Conservation (phyloP, 2,797 vertebrate genomes). For the Denticeps clupeoides region DNA sequence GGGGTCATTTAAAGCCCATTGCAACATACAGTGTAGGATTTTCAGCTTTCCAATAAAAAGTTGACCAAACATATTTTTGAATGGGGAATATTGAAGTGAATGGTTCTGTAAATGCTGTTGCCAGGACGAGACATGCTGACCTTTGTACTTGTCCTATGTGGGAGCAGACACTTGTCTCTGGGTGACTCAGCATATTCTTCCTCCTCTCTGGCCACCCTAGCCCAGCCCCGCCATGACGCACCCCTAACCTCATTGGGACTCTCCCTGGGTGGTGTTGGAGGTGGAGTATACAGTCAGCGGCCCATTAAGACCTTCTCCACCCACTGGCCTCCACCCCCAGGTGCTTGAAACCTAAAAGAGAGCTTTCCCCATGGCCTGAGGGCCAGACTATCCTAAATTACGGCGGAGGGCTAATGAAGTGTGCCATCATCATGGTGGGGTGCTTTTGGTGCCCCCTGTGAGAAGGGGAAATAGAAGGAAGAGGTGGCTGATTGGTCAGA, state of each 20-base stretch:
- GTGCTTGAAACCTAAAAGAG: constrained; percentile 39
- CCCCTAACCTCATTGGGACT: not conserved
- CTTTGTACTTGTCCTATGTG: too few species aligned
- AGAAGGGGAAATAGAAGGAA: constrained; percentile 66
- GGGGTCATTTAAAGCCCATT: too few species aligned
- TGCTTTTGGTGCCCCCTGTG: constrained; percentile 57
- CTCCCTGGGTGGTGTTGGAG: not conserved
- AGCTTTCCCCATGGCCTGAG: constrained; percentile 47
- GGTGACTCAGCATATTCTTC: too few species aligned
- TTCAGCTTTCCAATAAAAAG: too few species aligned
- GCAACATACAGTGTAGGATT: too few species aligned
- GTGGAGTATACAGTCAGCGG: constrained; percentile 39
- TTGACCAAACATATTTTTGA: too few species aligned
- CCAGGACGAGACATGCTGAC: too few species aligned
- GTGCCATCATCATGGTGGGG: constrained; percentile 46
- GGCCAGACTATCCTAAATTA: constrained; percentile 51
- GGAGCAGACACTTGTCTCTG: too few species aligned
- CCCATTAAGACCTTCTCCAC: constrained; percentile 41
- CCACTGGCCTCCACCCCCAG: not conserved
- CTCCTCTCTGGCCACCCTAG: too few species aligned
- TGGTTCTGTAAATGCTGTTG: too few species aligned
- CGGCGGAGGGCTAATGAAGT: constrained; percentile 61
- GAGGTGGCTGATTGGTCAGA: constrained; percentile 48
- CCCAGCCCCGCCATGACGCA: not conserved
- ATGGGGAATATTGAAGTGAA: too few species aligned